Base-by-base conservation (phyloP, 2,113 vertebrate genomes). In the Archocentrus centrarchus region DNA sequence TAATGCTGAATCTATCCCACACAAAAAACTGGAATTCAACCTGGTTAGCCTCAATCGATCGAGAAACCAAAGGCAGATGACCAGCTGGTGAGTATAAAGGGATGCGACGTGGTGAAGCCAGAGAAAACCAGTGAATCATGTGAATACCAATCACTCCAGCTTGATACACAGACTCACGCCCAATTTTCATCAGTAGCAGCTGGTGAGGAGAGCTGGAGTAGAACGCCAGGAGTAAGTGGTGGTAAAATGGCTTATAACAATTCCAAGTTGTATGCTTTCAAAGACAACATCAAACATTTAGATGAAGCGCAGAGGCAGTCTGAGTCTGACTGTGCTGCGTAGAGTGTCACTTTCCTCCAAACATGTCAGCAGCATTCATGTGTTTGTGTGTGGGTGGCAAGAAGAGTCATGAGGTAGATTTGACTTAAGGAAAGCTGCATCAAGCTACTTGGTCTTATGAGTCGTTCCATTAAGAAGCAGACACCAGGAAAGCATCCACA, bases 141-240 rank as follows among this genome's bases (percentile, higher is more conserved):
- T 82, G 73, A 91, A 92, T 79, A 86, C 73, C 58, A 91, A 82
- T 76, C 77, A 77, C 75, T 53, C 27, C 57, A n/a, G 41, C 59
- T 61, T 77, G 68, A 7, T 39, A 44, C 50, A 6, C 50, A 6
- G 20, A 55, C 30, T 61, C 58, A 47, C 57, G 6, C 30, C 59
- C 58, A 30, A 27, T 75, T 79, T 44, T 11, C 62, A 61, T 10
- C 55, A 58, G 64, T 30, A 37, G 75, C 87, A 89, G 89, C 86
- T 79, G 77, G 81, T 57, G 47, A 83, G 22, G 32, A 30, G 41
- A 64, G 61, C 53, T 32, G 22, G 53, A 63, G 30, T 11, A 79
- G 82, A 64, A 75, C 32, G 11, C 13, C 18, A 2, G 1, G 18
- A 77, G 68, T 58, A n/a, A 77, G 57, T 5, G 24, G 27, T 27